phyloP scores from a whole-genome alignment of 2,797 vertebrate genomes.

The Crypturellus tataupa region DNA sequence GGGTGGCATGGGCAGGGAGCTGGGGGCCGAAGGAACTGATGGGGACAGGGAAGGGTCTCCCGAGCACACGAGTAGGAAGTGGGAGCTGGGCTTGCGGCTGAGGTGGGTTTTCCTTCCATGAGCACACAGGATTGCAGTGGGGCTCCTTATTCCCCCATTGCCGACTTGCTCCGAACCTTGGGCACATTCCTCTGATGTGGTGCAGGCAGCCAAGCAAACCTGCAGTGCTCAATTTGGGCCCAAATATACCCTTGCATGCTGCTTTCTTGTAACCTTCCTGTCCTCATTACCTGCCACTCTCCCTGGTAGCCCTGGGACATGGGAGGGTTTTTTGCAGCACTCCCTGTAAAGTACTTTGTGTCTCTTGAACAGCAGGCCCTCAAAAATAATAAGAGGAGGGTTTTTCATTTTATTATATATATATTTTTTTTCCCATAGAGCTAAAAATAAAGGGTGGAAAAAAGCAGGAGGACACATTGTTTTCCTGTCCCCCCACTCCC shows the following conservation, averaged over 20 bases:
- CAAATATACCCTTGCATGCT: neutral
- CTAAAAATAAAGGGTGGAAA: slow-evolving; percentile 22
- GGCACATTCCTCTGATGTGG: neutral
- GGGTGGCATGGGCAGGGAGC: rapidly evolving
- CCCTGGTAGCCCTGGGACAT: neutral
- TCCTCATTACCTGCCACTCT: neutral
- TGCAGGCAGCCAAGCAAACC: neutral
- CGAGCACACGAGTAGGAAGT: neutral
- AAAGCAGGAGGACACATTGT: slow-evolving; percentile 27
- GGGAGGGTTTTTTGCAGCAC: neutral
- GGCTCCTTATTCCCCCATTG: neutral
- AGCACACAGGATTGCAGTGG: neutral
- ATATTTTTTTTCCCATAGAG: rapidly evolving
- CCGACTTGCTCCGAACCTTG: rapidly evolving
- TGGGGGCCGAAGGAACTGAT: neutral
- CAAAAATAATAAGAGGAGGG: slow-evolving; percentile 12
- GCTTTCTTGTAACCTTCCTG: neutral
- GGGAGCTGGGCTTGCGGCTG: neutral
- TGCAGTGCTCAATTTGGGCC: neutral
- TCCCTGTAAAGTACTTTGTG: neutral
- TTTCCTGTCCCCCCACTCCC: neutral
- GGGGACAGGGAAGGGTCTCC: neutral
- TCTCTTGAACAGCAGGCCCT: neutral
- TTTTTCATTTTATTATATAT: neutral
- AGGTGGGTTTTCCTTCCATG: neutral